Evolutionary conservation across 2,888 invertebrate genomes (phyloP).

Genomic region (Schizotus pectinicornis): DNA sequence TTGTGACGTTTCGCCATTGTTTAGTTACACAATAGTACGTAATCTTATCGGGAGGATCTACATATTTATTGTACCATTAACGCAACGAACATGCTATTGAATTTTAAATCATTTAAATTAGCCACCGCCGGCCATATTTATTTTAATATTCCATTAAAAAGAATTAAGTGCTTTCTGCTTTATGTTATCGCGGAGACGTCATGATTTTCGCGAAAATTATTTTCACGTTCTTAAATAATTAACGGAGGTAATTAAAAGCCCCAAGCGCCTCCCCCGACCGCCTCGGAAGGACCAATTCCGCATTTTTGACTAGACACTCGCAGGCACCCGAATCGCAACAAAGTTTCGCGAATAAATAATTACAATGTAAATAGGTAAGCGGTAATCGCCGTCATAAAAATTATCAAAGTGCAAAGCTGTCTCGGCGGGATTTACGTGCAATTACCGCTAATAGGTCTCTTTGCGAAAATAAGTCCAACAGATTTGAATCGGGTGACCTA

Average conservation of each 20-base stretch:
- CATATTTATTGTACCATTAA: slow-evolving; percentile 58
- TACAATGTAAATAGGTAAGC: too few species aligned
- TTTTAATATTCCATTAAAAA: slow-evolving; percentile 43
- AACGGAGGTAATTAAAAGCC: slow-evolving; percentile 9
- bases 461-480: too few species aligned
- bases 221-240: slow-evolving; percentile 1
- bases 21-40: slow-evolving; percentile 48
- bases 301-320: too few species aligned
- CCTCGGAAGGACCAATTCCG: too few species aligned
- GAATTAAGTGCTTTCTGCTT: slow-evolving; percentile 26
- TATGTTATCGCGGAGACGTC: slow-evolving; percentile 3
- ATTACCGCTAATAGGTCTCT: too few species aligned
- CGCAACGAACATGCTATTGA: slow-evolving; percentile 55
- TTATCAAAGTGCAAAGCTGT: too few species aligned
- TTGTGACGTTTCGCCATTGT: slow-evolving; percentile 41
- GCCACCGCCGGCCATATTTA: slow-evolving; percentile 47
- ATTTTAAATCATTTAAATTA: slow-evolving; percentile 57
- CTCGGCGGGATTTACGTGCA: too few species aligned
- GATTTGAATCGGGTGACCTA: too few species aligned
- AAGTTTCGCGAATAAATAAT: too few species aligned
- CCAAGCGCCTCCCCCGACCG: not conserved
- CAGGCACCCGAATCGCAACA: too few species aligned
- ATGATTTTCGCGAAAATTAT: slow-evolving; percentile 4
- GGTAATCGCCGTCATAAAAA: too few species aligned
- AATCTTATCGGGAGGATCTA: slow-evolving; percentile 54